phyloP scores from a whole-genome alignment of 2,888 invertebrate genomes.

The Diploptera punctata region DNA sequence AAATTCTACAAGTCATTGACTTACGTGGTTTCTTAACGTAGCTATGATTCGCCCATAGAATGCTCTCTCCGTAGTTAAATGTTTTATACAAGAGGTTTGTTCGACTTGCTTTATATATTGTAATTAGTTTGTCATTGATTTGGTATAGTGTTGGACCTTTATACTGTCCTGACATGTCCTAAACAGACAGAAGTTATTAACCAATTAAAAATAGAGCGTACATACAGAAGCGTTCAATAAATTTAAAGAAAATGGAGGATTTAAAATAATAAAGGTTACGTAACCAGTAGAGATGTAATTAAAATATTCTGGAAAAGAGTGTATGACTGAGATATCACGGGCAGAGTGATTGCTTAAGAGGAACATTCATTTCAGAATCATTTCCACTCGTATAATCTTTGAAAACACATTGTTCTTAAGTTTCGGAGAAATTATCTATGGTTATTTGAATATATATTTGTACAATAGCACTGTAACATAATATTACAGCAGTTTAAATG shows the following conservation, averaged over 20 bases:
- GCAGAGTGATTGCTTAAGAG: background rate
- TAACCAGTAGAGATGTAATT: background rate
- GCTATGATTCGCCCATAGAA: too few species aligned
- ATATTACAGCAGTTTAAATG: too few species aligned
- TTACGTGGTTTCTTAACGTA: too few species aligned
- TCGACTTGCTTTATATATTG: too few species aligned
- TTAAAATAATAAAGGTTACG: background rate
- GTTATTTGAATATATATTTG: background rate
- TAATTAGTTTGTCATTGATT: too few species aligned
- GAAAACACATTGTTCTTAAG: background rate
- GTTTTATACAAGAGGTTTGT: too few species aligned
- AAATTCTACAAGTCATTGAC: too few species aligned
- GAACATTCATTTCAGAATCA: background rate
- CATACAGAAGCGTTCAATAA: background rate
- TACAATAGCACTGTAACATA: too few species aligned
- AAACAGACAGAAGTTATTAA: too few species aligned
- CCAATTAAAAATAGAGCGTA: background rate
- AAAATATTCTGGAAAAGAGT: background rate
- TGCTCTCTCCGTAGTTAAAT: too few species aligned
- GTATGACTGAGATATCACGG: background rate
- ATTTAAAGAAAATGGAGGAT: background rate
- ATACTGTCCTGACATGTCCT: too few species aligned
- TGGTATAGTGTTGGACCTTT: too few species aligned
- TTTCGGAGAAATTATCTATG: background rate
- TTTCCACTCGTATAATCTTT: conserved; percentile 10